Percentiles rank a stretch among this genome's conserved stretches.
These are phyloP conservation scores for Taurulus bubalis DNA, from an alignment of 2,113 vertebrate species.

Conservation along the genomic window DNA sequence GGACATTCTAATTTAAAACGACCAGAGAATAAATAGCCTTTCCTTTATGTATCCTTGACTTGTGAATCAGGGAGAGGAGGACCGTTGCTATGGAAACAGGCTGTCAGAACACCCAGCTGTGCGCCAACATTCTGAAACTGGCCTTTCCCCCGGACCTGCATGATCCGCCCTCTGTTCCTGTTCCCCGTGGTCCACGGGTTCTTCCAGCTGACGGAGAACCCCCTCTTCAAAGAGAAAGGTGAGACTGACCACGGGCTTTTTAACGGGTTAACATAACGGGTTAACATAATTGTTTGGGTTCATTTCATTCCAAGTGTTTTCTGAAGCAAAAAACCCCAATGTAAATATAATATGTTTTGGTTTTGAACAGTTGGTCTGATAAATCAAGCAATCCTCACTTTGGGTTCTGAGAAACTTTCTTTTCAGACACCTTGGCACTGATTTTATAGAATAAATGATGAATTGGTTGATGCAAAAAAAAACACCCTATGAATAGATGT, in stretches of 20 bases:
- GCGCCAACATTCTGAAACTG: conserved; percentile 82
- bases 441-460: background rate
- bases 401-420: background rate
- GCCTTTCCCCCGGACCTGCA: conserved; percentile 78
- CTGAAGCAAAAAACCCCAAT: background rate
- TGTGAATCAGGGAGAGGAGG: conserved; percentile 76
- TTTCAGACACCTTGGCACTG: background rate
- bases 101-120: conserved; percentile 87
- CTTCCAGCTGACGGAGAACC: conserved; percentile 84
- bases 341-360: background rate
- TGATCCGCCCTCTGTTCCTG: conserved; percentile 82
- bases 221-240: conserved; percentile 57
- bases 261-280: no score
- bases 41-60: conserved; percentile 4
- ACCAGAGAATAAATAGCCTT: background rate
- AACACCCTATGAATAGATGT: background rate
- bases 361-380: background rate
- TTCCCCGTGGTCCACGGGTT: conserved; percentile 83
- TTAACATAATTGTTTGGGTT: no score
- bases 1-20: no score
- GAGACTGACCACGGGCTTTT: background rate
- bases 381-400: background rate
- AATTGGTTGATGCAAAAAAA: background rate
- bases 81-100: conserved; percentile 87
- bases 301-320: no score